These are phyloP conservation scores for Microctonus aethiopoides DNA, from an alignment of 2,888 invertebrate genomes.

Conservation along the genomic window DNA sequence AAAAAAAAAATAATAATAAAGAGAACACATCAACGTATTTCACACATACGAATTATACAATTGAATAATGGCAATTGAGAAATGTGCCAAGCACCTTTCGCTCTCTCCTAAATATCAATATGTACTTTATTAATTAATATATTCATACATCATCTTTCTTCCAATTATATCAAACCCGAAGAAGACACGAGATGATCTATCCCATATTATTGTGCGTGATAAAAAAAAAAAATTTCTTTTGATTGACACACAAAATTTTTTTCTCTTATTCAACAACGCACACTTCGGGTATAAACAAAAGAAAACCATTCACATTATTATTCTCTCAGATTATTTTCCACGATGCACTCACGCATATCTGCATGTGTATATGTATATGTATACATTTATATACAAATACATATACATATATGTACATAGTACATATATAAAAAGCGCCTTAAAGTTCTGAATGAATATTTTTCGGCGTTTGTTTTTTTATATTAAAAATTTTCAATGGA, in stretches of 20 bases:
- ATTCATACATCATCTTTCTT: background rate
- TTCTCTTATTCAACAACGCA: background rate
- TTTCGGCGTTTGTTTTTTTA: no score
- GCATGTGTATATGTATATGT: background rate
- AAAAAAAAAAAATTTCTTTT: background rate
- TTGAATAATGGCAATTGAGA: conserved; percentile 22
- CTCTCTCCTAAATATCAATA: conserved; percentile 1
- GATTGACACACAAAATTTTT: background rate
- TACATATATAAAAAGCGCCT: no score
- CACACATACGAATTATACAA: conserved; percentile 23
- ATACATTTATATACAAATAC: background rate
- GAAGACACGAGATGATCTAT: background rate
- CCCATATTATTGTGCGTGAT: background rate
- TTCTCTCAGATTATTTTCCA: background rate
- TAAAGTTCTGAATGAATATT: no score
- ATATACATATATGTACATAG: no score
- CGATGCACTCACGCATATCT: conserved; percentile 9
- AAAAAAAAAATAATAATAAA: conserved; percentile 20
- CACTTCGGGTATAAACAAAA: background rate
- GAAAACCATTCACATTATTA: conserved; percentile 1
- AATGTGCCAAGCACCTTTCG: conserved; percentile 17
- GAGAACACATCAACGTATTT: conserved; percentile 25
- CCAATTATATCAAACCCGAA: background rate
- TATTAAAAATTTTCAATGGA: no score
- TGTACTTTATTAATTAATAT: background rate